Base-by-base conservation (phyloP, 2,888 invertebrate species). In the Corythucha ciliata region DNA sequence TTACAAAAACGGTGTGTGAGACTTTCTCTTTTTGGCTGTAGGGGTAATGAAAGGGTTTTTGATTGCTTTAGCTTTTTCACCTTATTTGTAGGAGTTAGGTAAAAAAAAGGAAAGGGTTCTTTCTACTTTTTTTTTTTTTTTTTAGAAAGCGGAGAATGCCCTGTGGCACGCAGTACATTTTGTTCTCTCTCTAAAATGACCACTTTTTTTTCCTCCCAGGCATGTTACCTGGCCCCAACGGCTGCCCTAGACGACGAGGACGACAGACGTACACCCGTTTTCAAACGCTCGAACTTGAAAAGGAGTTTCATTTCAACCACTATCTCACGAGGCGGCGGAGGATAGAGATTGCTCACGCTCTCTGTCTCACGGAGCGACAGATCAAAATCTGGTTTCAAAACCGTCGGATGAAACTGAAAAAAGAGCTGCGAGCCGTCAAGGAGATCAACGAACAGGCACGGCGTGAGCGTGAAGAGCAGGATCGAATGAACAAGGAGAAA, bases 301-400 rank as follows among this genome's bases (percentile, higher is more conserved):
- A 94, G 73, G 96, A 96, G 76, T 96, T 96, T 75, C 91, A 94
- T 69, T 93, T 92, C 75, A 96, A 94, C 74, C 92, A 93, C 69
- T 96, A 96, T 72, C 77, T 96, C 70, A 94, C 94, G 64, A 80
- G 96, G 68, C 79, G 94, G 69, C 82, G 94, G 70, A 80, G 94
- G 74, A 93, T 94, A 73, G 94, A 96, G 73, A 94, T 94, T 63
- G 93, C 94, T 39, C 93, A 94, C 71, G 90, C 91, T 51, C 81
- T 96, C 55, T 91, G 92, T 71, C 80, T 94, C 64, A 92, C 93
- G 63, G 94, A 94, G 73, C 77, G 94, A 65, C 94, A 94, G 76
- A 94, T 92, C 68, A 92, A 92, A 74, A 92, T 91, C 70, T 90
- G 90, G 90, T 91, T 94, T 74, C 93, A 94, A 71, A 94, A 94